phyloP scores from a whole-genome alignment of 1,140 invertebrate genomes.

The Bursaphelenchus mucronatus region DNA sequence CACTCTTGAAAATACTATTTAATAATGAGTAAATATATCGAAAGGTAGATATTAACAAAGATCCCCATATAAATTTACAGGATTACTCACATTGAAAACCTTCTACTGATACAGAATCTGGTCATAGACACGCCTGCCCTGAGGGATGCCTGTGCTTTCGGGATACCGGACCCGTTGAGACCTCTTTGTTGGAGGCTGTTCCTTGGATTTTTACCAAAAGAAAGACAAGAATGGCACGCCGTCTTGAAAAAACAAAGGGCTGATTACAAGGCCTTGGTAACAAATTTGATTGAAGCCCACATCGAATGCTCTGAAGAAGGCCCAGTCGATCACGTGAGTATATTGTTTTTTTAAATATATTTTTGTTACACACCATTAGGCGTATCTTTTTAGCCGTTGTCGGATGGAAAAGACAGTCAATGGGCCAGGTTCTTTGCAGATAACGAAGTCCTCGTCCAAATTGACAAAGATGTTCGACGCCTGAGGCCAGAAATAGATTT shows the following conservation, averaged over 20 bases:
- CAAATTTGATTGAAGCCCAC: conserved; percentile 42
- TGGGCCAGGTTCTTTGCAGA: conserved; percentile 64
- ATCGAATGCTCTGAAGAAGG: conserved; percentile 6
- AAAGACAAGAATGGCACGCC: conserved; percentile 42
- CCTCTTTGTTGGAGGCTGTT: conserved; percentile 53
- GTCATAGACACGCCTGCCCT: conserved; percentile 45
- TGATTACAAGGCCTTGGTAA: conserved; percentile 46
- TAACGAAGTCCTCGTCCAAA: conserved; percentile 65
- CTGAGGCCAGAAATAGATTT: conserved; percentile 65
- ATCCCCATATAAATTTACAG: conserved; percentile 27
- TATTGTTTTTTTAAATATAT: conserved; percentile 8
- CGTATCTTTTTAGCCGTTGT: conserved; percentile 59
- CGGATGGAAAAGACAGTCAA: conserved; percentile 63
- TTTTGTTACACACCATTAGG: background rate
- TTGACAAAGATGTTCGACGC: conserved; percentile 64
- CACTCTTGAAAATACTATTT: too few species aligned
- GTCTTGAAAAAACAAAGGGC: conserved; percentile 32
- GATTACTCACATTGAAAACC: conserved; percentile 43
- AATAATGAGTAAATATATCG: too few species aligned
- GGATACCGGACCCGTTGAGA: conserved; percentile 46
- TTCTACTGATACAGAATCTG: conserved; percentile 51
- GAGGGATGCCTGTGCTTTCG: conserved; percentile 43
- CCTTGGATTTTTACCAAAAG: conserved; percentile 44
- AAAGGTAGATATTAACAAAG: too few species aligned
- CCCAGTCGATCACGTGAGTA: conserved; percentile 42